phyloP scores from a whole-genome alignment of 2,888 invertebrate genomes.

The Chrysolina haemoptera region DNA sequence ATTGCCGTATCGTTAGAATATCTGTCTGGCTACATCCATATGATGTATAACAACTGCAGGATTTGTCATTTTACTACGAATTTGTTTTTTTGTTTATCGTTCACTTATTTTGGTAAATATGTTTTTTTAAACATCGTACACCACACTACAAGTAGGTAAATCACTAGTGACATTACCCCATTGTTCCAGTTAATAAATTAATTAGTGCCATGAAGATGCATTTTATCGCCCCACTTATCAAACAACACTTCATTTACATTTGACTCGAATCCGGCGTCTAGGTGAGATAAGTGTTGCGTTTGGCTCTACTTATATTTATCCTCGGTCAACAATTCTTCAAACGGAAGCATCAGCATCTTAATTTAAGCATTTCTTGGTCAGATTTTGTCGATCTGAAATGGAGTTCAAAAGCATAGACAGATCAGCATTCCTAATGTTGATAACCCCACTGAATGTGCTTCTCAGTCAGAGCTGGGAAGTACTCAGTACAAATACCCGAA shows the following conservation, averaged over 20 bases:
- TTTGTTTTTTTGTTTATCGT: no score
- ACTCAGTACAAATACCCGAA: no score
- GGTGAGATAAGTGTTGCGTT: neutral
- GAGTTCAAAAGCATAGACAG: no score
- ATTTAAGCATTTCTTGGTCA: neutral
- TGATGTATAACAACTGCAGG: no score
- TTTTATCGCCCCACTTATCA: neutral
- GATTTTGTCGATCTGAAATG: neutral
- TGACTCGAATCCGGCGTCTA: constrained; percentile 1
- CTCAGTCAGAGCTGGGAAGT: no score
- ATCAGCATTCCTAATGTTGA: no score
- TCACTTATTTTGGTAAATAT: no score
- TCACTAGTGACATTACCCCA: neutral
- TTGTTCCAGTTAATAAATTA: neutral
- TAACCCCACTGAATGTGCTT: no score
- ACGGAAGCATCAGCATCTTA: neutral
- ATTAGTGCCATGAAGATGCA: neutral
- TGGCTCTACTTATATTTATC: neutral
- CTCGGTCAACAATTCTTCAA: constrained; percentile 1
- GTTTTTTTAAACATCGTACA: neutral
- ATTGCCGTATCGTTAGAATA: no score
- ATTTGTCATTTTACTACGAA: no score
- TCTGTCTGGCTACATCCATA: no score
- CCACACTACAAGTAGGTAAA: neutral
- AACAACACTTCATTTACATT: constrained; percentile 9